phyloP scores from a whole-genome alignment of 2,888 invertebrate genomes.

The Cylloceria caligata region DNA sequence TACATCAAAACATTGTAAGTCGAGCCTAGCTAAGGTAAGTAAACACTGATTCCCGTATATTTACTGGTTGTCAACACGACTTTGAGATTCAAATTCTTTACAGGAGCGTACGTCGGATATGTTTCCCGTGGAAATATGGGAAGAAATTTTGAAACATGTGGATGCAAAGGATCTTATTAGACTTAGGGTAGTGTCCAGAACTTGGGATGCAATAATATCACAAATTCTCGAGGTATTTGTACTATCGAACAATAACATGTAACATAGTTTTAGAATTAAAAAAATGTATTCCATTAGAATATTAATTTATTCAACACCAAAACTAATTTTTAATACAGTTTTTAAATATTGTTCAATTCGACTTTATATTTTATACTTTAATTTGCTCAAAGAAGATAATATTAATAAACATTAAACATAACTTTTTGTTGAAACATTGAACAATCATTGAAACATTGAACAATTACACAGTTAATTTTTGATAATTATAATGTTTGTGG shows the following conservation, averaged over 20 bases:
- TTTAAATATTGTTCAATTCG: no score
- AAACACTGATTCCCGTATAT: no score
- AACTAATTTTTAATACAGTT: no score
- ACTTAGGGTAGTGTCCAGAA: constrained; percentile 70
- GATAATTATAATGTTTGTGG: no score
- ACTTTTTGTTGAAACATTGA: background rate
- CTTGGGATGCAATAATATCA: constrained; percentile 73
- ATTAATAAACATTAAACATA: no score
- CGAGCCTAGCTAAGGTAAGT: no score
- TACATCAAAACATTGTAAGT: no score
- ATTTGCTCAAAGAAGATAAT: background rate
- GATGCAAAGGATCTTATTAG: constrained; percentile 71
- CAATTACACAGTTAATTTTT: no score
- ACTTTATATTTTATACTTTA: no score
- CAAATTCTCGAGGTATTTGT: constrained; percentile 71
- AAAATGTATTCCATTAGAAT: background rate
- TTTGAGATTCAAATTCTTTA: background rate
- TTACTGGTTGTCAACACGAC: background rate
- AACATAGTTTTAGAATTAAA: no score
- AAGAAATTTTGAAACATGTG: constrained; percentile 72
- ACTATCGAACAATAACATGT: constrained; percentile 25
- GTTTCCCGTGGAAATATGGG: constrained; percentile 79
- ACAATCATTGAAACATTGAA: no score
- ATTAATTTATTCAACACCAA: background rate
- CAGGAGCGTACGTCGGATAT: constrained; percentile 27